Conservation (phyloP, 2,888 invertebrate species). For the Rhingia rostrata region DNA sequence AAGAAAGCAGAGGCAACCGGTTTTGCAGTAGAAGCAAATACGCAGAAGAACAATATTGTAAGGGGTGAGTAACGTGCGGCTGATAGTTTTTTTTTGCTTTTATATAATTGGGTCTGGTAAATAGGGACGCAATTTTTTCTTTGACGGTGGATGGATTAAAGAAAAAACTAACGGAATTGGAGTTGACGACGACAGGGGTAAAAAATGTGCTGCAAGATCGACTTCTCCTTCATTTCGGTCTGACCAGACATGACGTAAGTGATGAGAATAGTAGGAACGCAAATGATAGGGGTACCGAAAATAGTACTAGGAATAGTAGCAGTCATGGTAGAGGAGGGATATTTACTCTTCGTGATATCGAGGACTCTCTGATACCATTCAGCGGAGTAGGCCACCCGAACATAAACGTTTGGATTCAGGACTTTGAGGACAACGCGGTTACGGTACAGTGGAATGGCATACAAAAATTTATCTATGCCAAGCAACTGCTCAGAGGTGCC, state of each 20-base stretch:
- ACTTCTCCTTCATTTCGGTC: slow-evolving; percentile 7
- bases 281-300: not conserved
- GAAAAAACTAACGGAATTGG: not conserved
- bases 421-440: slow-evolving; percentile 55
- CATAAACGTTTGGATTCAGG: slow-evolving; percentile 50
- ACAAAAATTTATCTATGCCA: slow-evolving; percentile 59
- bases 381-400: slow-evolving; percentile 38
- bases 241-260: not conserved
- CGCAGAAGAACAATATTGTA: no score
- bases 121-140: not conserved
- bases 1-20: no score
- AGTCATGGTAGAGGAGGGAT: not conserved
- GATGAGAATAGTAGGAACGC: not conserved
- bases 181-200: slow-evolving; percentile 6
- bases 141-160: slow-evolving; percentile 23
- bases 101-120: no score
- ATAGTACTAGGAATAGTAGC: not conserved
- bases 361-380: slow-evolving; percentile 54
- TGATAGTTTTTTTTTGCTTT: no score
- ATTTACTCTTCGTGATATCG: slow-evolving; percentile 59
- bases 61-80: no score
- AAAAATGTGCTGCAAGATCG: not conserved
- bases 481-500: slow-evolving; percentile 61
- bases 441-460: slow-evolving; percentile 54
- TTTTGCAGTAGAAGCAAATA: no score